These are phyloP conservation scores for Gymnoscopelus microlampas DNA, from an alignment of 2,797 vertebrate species.

Conservation along the genomic window DNA sequence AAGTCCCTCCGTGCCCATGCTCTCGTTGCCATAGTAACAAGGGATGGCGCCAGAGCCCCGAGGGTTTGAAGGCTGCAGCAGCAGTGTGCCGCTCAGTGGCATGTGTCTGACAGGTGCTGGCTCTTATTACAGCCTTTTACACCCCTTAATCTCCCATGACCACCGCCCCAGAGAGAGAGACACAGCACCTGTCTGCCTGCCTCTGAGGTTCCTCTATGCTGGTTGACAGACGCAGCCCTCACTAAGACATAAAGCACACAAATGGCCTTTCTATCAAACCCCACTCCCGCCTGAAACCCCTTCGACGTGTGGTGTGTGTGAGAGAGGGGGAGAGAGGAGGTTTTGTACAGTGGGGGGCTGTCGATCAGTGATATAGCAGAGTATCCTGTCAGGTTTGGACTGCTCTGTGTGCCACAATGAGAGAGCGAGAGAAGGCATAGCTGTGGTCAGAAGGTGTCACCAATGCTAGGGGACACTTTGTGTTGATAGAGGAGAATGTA, in stretches of 20 bases:
- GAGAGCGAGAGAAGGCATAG: constrained; percentile 3
- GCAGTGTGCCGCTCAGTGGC: constrained; percentile 49
- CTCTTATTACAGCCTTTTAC: constrained; percentile 71
- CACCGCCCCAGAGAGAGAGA: constrained; percentile 49
- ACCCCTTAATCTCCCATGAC: constrained; percentile 74
- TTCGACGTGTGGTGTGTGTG: constrained; percentile 55
- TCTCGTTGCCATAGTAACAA: constrained; percentile 32
- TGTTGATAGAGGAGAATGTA: constrained; percentile 36
- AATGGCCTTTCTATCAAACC: constrained; percentile 61
- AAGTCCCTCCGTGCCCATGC: constrained; percentile 34
- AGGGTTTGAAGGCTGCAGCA: constrained; percentile 32
- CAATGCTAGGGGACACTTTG: constrained; percentile 39
- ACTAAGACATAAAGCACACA: constrained; percentile 50
- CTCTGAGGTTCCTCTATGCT: constrained; percentile 50
- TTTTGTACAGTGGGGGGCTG: constrained; percentile 39
- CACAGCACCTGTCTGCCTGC: constrained; percentile 73
- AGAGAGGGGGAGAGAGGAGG: constrained; percentile 19
- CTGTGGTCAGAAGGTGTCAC: constrained; percentile 58
- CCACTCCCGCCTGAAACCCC: constrained; percentile 7
- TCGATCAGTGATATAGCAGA: constrained; percentile 11
- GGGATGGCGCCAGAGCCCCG: constrained; percentile 30
- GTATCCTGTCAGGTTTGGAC: constrained; percentile 13
- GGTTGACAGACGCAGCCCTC: constrained; percentile 65
- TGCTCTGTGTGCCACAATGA: constrained; percentile 18
- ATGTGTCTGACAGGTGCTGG: constrained; percentile 77